phyloP scores from a whole-genome alignment of 1,140 invertebrate species.

The Tetramorium parvispinum region DNA sequence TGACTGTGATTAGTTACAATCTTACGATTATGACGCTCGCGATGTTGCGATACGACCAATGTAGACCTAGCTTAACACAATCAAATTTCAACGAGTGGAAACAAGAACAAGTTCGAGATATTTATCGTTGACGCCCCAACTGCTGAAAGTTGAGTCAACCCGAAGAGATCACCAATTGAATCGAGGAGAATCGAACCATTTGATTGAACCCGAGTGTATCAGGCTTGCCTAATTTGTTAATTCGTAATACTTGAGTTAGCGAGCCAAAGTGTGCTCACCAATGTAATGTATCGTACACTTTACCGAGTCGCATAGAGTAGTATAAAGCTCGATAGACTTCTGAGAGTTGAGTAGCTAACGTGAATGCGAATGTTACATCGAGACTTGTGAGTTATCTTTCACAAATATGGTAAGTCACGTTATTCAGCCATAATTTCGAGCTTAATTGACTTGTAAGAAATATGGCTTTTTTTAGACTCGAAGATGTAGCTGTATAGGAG shows the following conservation, averaged over 20 bases:
- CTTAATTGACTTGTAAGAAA: background rate
- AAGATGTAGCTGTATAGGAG: too few species aligned
- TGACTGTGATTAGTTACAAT: too few species aligned
- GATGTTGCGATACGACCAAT: too few species aligned
- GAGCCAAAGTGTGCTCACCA: background rate
- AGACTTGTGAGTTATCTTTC: conserved; percentile 22
- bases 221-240: background rate
- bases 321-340: background rate
- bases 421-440: background rate
- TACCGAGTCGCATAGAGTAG: background rate
- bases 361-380: conserved; percentile 4
- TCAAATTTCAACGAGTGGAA: background rate
- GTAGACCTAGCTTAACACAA: too few species aligned
- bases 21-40: too few species aligned
- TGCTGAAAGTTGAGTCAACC: background rate
- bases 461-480: background rate
- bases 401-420: conserved; percentile 37
- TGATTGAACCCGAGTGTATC: background rate
- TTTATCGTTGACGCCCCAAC: conserved; percentile 16
- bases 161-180: background rate
- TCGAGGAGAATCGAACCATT: background rate
- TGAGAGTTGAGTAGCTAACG: background rate
- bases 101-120: background rate
- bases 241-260: background rate
- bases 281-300: background rate